Evolutionary conservation across 2,888 invertebrate genomes (phyloP).

Genomic region (Busseola fusca): DNA sequence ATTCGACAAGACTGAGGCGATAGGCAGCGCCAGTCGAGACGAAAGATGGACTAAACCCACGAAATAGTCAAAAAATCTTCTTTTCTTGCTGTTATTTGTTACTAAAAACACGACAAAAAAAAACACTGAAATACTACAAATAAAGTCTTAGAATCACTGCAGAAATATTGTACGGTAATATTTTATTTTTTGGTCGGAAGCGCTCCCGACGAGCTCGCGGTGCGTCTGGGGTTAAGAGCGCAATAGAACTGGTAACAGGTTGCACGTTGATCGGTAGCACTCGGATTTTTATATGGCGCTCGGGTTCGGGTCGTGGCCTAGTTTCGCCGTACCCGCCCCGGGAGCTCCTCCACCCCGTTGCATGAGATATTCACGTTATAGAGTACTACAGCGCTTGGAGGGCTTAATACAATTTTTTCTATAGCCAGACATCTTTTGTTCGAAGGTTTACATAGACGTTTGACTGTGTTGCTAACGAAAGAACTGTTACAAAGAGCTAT

Average conservation of each 20-base stretch:
- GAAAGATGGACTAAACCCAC: slow-evolving; percentile 75
- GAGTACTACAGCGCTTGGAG: not conserved
- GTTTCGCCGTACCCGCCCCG: slow-evolving; percentile 45
- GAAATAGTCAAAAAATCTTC: slow-evolving; percentile 48
- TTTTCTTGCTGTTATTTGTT: slow-evolving; percentile 34
- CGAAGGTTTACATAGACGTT: not conserved
- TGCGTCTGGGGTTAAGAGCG: slow-evolving; percentile 49
- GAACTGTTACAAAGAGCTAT: not conserved
- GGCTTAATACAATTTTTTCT: not conserved
- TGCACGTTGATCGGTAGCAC: slow-evolving; percentile 55
- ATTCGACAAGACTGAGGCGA: slow-evolving; percentile 87
- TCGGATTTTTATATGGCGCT: slow-evolving; percentile 55
- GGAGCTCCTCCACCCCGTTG: slow-evolving; percentile 57
- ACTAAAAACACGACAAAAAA: slow-evolving; percentile 11
- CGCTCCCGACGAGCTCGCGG: slow-evolving; percentile 41
- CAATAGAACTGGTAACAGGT: slow-evolving; percentile 58
- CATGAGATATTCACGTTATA: slow-evolving; percentile 43
- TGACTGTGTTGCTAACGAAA: not conserved
- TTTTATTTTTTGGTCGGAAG: not conserved
- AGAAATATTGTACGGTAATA: slow-evolving; percentile 5
- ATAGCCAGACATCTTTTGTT: not conserved
- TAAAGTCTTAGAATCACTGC: not conserved
- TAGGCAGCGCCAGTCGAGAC: slow-evolving; percentile 78
- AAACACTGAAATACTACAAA: slow-evolving; percentile 15
- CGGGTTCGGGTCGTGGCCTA: slow-evolving; percentile 59